Evolutionary conservation across 2,113 vertebrate species (phyloP), one percentile per base, ranked within the genome.

Genomic region (Polyodon spathula): DNA sequence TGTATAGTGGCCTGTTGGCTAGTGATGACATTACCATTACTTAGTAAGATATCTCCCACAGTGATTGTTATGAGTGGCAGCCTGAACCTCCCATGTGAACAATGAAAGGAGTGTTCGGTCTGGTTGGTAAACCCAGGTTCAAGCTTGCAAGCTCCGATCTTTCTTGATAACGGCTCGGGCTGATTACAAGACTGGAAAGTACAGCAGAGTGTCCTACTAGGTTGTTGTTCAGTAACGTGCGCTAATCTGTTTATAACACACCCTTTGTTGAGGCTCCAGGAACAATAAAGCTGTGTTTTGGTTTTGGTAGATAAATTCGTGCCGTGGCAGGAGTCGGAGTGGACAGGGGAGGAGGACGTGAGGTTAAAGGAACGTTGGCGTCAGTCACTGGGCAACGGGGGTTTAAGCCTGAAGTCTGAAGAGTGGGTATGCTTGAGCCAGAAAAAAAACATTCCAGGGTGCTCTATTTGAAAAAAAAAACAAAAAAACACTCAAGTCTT

Each of bases 301-400:
- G 84, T 97, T 93, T 86, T 82, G 90, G 81, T 92, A 96, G 93
- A 97, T 96, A 84, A 90, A 85, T 81, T 81, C 90, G 84, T 92
- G 92, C 87, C 90, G 87, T n/a, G 88, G 89, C 16, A 88, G 92
- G 85, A 86, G 76, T 76, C 86, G 88, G 83, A 83, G 81, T 68
- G 85, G 82, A 82, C 81, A 79, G 79, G 75, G 74, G 58, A 84
- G 83, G 77, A 81, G 79, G 69, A 85, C 83, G 0, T 93, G 85
- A 81, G 54, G 43, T 61, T 68, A 66, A 55, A 72, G 65, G 55
- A 56, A 46, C 60, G 60, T 59, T 16, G 60, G 58, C 62, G 15
- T 44, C 59, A 77, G 72, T 27, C 27, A 27, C 27, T 27, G 27
- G 2, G 3, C 27, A 73, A 76, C 65, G 69, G 46, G 17, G 56